Conservation (phyloP, 2,113 vertebrate genomes). For the Chinchilla lanigera region DNA sequence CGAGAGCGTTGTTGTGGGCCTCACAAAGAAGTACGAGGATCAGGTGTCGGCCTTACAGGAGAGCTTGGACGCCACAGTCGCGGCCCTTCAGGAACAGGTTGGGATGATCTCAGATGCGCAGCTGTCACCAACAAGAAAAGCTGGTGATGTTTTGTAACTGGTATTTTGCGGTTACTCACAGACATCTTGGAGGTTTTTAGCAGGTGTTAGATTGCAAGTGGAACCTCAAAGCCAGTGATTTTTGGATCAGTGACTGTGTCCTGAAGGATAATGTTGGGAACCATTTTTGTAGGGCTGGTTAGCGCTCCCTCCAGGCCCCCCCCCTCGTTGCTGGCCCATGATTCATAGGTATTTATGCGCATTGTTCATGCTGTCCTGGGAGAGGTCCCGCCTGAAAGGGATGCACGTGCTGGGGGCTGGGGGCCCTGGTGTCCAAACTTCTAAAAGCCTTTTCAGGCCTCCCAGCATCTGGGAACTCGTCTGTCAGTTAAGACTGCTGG, state of each 20-base stretch:
- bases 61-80: constrained; percentile 87
- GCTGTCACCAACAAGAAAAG: not conserved
- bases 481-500: not conserved
- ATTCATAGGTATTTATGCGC: not conserved
- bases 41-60: constrained; percentile 89
- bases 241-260: not conserved
- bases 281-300: not conserved
- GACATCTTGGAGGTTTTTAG: not conserved
- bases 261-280: not conserved
- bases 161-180: not conserved
- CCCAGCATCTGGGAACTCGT: not conserved
- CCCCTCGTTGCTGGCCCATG: not conserved
- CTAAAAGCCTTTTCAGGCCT: not conserved
- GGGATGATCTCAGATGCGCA: constrained; percentile 28
- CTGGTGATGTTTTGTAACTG: not conserved
- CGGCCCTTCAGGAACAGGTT: constrained; percentile 92
- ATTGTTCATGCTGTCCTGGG: not conserved
- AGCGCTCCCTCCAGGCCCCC: not conserved
- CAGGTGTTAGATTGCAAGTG: not conserved
- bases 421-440: not conserved
- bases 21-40: constrained; percentile 92
- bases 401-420: not conserved
- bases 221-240: not conserved
- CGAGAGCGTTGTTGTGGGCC: constrained; percentile 87
- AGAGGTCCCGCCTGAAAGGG: not conserved